Evolutionary conservation across 2,113 vertebrate genomes (phyloP).

Genomic region (Ciconia boyciana): DNA sequence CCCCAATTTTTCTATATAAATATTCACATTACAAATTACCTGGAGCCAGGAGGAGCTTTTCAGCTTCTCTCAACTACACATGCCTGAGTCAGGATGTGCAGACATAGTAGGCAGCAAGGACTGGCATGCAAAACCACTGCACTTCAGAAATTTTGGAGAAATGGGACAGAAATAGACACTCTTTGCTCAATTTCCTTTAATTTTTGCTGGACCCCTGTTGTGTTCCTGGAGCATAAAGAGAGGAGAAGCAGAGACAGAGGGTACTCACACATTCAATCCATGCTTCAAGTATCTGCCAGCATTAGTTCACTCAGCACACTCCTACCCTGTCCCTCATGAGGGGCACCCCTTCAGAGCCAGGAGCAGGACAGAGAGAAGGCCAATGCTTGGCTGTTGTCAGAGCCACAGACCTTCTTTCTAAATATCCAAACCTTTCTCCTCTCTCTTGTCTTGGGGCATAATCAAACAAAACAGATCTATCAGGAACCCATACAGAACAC

Average conservation of each 20-base stretch:
- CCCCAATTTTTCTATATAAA: neutral
- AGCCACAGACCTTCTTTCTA: neutral
- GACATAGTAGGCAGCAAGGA: neutral
- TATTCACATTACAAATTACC: neutral
- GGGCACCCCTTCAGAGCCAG: neutral
- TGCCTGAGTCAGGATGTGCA: neutral
- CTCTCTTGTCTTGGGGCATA: neutral
- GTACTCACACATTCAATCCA: neutral
- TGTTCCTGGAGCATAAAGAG: neutral
- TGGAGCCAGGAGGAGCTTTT: neutral
- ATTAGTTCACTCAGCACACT: fast-evolving
- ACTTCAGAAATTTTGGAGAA: neutral
- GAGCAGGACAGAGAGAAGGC: neutral
- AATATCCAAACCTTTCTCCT: neutral
- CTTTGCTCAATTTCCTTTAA: neutral
- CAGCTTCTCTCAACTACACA: neutral
- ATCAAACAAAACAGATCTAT: neutral
- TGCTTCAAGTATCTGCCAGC: neutral
- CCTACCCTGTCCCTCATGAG: neutral
- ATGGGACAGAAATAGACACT: neutral
- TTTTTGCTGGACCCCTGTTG: neutral
- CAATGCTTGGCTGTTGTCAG: neutral
- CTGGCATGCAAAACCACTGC: neutral
- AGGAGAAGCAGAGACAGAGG: neutral
- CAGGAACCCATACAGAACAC: neutral